Evolutionary conservation across 2,113 vertebrate species (phyloP).

Genomic region (Ancistrus triradiatus): DNA sequence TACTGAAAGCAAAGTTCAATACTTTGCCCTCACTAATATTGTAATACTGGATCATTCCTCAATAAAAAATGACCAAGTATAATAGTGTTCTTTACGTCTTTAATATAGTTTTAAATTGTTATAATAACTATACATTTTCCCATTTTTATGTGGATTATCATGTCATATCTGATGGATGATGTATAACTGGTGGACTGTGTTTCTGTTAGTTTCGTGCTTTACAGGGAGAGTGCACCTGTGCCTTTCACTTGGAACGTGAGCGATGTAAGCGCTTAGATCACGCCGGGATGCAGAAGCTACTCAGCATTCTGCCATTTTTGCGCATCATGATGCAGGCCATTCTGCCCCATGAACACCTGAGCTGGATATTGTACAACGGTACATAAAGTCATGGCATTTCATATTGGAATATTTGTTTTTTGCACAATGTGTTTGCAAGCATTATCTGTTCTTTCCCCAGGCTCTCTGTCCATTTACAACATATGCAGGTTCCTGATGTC

Average conservation of each 20-base stretch:
- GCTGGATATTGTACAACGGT: constrained; percentile 82
- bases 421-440: not conserved
- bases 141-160: too few species aligned
- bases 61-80: too few species aligned
- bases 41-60: too few species aligned
- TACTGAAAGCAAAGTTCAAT: too few species aligned
- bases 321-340: constrained; percentile 74
- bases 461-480: constrained; percentile 82
- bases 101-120: too few species aligned
- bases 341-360: constrained; percentile 74
- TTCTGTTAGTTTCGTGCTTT: constrained; percentile 73
- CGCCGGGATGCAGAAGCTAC: constrained; percentile 69
- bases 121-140: too few species aligned
- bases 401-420: too few species aligned
- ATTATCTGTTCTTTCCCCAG: constrained; percentile 61
- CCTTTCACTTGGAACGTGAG: constrained; percentile 72
- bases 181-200: constrained; percentile 18
- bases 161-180: not conserved
- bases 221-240: constrained; percentile 66
- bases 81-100: too few species aligned
- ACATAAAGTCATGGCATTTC: constrained; percentile 4
- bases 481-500: constrained; percentile 90
- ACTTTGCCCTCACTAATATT: too few species aligned
- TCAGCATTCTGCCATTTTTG: constrained; percentile 70
- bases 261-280: constrained; percentile 58